Base-by-base conservation (phyloP, 1,140 invertebrate genomes). In the Palaemon carinicauda region DNA sequence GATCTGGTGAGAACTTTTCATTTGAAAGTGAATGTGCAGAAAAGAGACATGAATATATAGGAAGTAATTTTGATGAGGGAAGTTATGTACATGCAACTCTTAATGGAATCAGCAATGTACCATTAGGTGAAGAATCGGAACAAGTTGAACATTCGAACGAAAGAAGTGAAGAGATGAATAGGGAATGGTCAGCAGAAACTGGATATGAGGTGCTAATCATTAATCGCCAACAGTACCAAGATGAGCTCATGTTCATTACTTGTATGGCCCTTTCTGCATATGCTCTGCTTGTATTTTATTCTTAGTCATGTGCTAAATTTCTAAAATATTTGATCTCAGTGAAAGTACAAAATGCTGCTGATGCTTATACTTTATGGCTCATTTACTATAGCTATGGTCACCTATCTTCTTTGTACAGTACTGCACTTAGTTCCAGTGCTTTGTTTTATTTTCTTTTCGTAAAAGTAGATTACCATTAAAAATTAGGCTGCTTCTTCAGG, bases 221-320 rank as follows among this genome's bases (percentile, higher is more conserved):
- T 71, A 24, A 54, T 15, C 65, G 31, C 15, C 41, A 82, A 29
- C 80, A 71, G 69, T 41, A 71, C 1, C 41, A 74, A n/a, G 80
- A 82, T 12, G 69, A 74, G 52, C 80, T 82, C 10, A 74, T 82
- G 80, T 74, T 82, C 24, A 54, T 82, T 24, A 52, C 69, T 29
- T 82, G 69, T 74, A 52, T 82, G 33, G 80, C 80, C 53, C 80
- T 81, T 27, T 74, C 80, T 9, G 65, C 74, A 52, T 82, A 82
- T 50, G 12, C 29, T 29, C 71, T 82, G 31, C 74, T 54, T 27
- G 27, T 82, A 51, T 54, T 73, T 29, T 54, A 31, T 52, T 53
- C 69, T 24, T 82, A 82, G 69, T 51, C 12, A 41, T 41, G 41
- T 41, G 41, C 54, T 80, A 19, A 21, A 17, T 51, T 50, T 75